A percentile compares a stretch with the other conserved stretches of the same genome.
phyloP scores from a whole-genome alignment of 2,113 vertebrate species.

The Ptilorrhoa leucosticta region DNA sequence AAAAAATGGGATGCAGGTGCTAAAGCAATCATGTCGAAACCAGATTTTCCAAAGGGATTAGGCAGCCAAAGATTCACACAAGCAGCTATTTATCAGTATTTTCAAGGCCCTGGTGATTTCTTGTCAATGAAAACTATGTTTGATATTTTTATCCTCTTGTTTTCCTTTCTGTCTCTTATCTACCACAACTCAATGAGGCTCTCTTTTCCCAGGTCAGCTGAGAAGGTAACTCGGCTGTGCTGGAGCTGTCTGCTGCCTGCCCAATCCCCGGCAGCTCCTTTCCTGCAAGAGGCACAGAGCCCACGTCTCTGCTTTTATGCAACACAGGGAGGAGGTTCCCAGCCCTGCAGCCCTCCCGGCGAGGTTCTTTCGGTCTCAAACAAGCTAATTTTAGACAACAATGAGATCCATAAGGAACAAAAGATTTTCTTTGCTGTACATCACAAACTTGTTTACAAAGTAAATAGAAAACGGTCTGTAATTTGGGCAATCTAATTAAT shows the following conservation, averaged over 20 bases:
- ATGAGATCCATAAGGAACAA: not conserved
- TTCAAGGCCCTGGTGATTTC: not conserved
- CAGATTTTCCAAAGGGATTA: not conserved
- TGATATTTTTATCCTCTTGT: not conserved
- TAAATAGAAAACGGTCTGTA: slow-evolving; percentile 24
- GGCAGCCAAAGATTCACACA: not conserved
- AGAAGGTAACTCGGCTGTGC: not conserved
- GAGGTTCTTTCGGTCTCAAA: not conserved
- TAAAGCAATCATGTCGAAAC: not conserved
- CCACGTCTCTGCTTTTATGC: not conserved
- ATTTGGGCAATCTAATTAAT: slow-evolving; percentile 48
- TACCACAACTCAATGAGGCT: not conserved
- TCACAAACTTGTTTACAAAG: slow-evolving; percentile 25
- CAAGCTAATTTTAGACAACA: slow-evolving; percentile 37
- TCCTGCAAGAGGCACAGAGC: not conserved
- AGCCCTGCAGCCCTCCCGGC: not conserved
- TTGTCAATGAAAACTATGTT: not conserved
- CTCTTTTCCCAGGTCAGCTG: not conserved
- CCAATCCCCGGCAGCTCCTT: not conserved
- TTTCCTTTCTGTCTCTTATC: not conserved
- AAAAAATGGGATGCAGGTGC: not conserved
- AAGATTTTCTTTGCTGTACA: slow-evolving; percentile 2
- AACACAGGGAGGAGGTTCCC: not conserved
- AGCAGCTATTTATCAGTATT: not conserved
- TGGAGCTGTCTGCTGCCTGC: not conserved